Evolutionary conservation across 2,888 invertebrate species (phyloP).

Genomic region (Nezara viridula): DNA sequence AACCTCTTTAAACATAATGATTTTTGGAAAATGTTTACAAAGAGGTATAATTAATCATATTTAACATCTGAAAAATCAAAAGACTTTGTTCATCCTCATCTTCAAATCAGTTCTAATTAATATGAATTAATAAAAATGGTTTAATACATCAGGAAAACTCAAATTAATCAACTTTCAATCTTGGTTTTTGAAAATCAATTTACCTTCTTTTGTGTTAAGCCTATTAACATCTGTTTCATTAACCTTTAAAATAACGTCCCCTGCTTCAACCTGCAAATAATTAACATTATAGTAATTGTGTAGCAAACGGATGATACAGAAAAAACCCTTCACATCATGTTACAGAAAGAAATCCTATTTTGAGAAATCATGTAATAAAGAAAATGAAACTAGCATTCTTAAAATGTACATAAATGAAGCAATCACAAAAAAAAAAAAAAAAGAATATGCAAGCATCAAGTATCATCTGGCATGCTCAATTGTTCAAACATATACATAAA

Average conservation of each 20-base stretch:
- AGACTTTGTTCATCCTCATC: constrained; percentile 22
- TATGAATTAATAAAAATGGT: background rate
- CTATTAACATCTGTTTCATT: constrained; percentile 94
- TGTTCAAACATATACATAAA: constrained; percentile 25
- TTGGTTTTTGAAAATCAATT: constrained; percentile 54
- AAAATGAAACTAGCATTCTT: background rate
- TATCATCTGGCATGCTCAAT: background rate
- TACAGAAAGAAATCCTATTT: constrained; percentile 21
- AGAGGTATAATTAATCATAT: background rate
- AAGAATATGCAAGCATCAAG: constrained; percentile 20
- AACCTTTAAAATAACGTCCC: constrained; percentile 93
- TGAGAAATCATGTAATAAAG: constrained; percentile 7
- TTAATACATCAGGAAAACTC: constrained; percentile 21
- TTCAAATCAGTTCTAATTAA: background rate
- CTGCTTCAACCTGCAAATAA: constrained; percentile 86
- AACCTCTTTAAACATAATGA: background rate
- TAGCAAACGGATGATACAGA: constrained; percentile 4
- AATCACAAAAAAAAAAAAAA: background rate
- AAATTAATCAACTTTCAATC: constrained; percentile 56
- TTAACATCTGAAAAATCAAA: constrained; percentile 25
- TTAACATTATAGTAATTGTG: constrained; percentile 51
- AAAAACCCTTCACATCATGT: constrained; percentile 19
- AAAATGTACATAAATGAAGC: background rate
- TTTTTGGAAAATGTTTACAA: background rate
- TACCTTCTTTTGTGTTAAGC: constrained; percentile 94